Evolutionary conservation across 2,888 invertebrate species (phyloP).

Genomic region (Desoria tigrina): DNA sequence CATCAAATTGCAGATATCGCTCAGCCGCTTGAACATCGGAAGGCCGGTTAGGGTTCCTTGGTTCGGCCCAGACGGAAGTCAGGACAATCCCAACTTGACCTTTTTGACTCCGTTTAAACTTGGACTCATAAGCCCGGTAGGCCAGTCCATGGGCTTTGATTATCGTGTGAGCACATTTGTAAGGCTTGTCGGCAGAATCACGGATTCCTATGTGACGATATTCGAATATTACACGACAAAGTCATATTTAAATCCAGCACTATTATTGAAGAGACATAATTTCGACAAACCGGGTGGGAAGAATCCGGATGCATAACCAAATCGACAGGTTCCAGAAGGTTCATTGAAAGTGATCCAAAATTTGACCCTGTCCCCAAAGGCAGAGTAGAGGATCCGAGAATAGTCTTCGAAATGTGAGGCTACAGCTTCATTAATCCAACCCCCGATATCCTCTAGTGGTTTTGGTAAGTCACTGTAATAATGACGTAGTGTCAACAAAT

Average conservation of each 20-base stretch:
- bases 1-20: constrained; percentile 40
- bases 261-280: too few species aligned
- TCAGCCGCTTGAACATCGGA: constrained; percentile 44
- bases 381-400: constrained; percentile 58
- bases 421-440: constrained; percentile 58
- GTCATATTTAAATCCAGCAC: too few species aligned
- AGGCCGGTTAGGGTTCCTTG: constrained; percentile 23
- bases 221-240: too few species aligned
- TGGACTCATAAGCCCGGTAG: constrained; percentile 55
- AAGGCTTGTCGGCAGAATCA: constrained; percentile 57
- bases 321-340: constrained; percentile 16
- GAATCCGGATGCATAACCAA: constrained; percentile 19
- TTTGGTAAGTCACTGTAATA: constrained; percentile 60
- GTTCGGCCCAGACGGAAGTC: constrained; percentile 46
- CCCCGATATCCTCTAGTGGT: constrained; percentile 59
- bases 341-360: constrained; percentile 45
- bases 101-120: constrained; percentile 51
- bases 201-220: constrained; percentile 55
- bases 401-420: constrained; percentile 61
- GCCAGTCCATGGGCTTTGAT: constrained; percentile 57
- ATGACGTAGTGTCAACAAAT: too few species aligned
- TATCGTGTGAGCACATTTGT: constrained; percentile 61
- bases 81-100: constrained; percentile 52
- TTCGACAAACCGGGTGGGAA: not conserved
- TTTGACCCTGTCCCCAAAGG: constrained; percentile 60